A percentile compares a stretch with the other conserved stretches of the same genome.
Evolutionary conservation across 2,797 vertebrate genomes (phyloP).

Genomic region (Ctenosaura bakeri): DNA sequence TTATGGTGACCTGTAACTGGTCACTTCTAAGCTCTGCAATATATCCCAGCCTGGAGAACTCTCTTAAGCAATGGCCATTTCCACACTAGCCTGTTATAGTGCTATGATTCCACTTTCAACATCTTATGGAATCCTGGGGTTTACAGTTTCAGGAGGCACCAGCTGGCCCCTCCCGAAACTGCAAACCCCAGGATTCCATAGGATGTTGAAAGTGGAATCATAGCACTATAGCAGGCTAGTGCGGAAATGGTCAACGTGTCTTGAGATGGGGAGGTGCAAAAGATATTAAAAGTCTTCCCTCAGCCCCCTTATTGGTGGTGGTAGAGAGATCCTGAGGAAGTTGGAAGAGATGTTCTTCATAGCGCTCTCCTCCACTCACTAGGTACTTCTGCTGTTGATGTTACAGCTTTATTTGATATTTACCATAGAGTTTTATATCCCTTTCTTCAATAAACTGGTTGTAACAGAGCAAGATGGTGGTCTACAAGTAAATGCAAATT

Average conservation of each 20-base stretch:
- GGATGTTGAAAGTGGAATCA: too few relatives aligned
- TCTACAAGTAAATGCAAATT: conserved; percentile 4
- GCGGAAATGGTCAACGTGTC: too few relatives aligned
- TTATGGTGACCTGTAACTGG: background rate
- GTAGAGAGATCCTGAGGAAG: background rate
- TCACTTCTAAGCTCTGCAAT: background rate
- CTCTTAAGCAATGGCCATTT: too few relatives aligned
- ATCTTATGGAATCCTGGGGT: too few relatives aligned
- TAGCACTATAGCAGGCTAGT: too few relatives aligned
- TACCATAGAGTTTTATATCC: background rate
- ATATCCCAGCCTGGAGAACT: background rate
- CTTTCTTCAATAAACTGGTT: background rate
- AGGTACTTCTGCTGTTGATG: background rate
- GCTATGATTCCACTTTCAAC: too few relatives aligned
- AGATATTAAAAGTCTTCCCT: background rate
- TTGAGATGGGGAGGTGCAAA: too few relatives aligned
- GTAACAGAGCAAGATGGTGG: background rate
- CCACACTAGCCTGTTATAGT: too few relatives aligned
- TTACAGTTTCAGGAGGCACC: too few relatives aligned
- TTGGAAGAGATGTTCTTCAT: background rate
- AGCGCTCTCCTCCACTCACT: background rate
- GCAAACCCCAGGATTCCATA: too few relatives aligned
- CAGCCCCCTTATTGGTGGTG: background rate
- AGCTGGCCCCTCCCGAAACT: too few relatives aligned
- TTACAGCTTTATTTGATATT: background rate